These are phyloP conservation scores for Peromyscus nudipes DNA, from an alignment of 2,797 vertebrate species.

Conservation along the genomic window DNA sequence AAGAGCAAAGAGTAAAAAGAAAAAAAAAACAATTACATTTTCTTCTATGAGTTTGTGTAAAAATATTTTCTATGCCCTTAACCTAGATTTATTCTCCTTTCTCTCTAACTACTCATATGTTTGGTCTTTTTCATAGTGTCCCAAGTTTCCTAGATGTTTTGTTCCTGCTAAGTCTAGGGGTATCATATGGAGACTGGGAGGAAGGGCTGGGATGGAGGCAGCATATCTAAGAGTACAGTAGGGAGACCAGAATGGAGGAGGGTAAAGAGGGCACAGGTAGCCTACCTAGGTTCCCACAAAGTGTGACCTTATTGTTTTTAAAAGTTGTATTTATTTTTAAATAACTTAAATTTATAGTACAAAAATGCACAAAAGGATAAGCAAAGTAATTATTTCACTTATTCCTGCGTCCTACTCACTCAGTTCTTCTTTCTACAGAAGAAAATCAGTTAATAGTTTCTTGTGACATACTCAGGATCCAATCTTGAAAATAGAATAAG, in stretches of 20 bases:
- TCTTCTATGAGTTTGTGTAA: background rate
- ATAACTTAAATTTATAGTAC: background rate
- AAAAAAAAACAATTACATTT: background rate
- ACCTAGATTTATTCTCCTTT: background rate
- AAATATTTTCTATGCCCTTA: background rate
- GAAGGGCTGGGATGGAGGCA: background rate
- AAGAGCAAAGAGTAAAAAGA: background rate
- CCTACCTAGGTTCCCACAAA: background rate
- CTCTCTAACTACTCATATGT: background rate
- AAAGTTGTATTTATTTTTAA: constrained; percentile 47
- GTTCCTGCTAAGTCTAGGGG: background rate
- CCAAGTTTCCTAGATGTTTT: background rate
- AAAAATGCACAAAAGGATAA: background rate
- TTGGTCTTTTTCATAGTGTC: background rate
- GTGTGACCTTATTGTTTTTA: background rate
- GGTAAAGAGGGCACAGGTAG: background rate
- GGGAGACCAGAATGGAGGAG: background rate
- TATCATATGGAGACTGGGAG: background rate
- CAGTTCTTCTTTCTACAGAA: constrained; percentile 21
- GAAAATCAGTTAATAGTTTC: constrained; percentile 19
- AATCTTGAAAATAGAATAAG: constrained; percentile 57
- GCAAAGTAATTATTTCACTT: background rate
- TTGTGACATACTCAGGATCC: constrained; percentile 11
- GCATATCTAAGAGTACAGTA: background rate
- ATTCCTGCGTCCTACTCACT: background rate